Percentiles rank a stretch among this genome's conserved stretches.
These are phyloP conservation scores for Chaetura pelagica DNA, from an alignment of 2,113 vertebrate species.

Conservation along the genomic window DNA sequence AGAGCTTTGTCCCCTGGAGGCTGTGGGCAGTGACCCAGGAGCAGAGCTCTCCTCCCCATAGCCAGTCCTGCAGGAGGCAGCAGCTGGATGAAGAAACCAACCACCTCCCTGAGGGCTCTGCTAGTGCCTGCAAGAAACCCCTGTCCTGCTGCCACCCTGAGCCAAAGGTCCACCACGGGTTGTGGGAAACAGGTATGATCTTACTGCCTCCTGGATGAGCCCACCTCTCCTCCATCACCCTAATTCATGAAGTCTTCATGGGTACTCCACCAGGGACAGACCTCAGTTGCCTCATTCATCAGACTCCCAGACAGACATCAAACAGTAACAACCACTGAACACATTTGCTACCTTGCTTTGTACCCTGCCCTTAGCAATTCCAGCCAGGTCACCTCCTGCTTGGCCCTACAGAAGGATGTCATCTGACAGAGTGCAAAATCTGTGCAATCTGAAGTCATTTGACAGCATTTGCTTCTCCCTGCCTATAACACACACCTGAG, in stretches of 20 bases:
- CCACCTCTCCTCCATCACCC: neutral
- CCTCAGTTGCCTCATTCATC: neutral
- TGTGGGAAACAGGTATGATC: neutral
- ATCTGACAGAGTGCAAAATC: too few species aligned
- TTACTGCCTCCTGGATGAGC: neutral
- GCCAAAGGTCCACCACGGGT: neutral
- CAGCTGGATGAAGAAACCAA: neutral
- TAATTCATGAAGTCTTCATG: neutral
- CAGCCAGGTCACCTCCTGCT: neutral
- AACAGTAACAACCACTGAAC: rapidly evolving
- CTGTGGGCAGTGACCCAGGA: neutral
- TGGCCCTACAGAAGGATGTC: neutral
- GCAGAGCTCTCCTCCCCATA: neutral
- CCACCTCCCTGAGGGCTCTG: neutral
- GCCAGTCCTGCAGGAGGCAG: neutral
- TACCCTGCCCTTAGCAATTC: neutral
- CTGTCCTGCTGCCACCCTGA: neutral
- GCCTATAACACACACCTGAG: rapidly evolving
- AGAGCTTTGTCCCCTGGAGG: neutral
- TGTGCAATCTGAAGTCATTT: neutral
- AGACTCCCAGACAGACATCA: neutral
- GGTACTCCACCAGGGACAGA: neutral
- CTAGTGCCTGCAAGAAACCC: neutral
- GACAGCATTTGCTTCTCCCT: neutral
- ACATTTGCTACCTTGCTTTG: rapidly evolving